Evolutionary conservation across 2,797 vertebrate genomes (phyloP).

Genomic region (Melanotaenia maccullochi): DNA sequence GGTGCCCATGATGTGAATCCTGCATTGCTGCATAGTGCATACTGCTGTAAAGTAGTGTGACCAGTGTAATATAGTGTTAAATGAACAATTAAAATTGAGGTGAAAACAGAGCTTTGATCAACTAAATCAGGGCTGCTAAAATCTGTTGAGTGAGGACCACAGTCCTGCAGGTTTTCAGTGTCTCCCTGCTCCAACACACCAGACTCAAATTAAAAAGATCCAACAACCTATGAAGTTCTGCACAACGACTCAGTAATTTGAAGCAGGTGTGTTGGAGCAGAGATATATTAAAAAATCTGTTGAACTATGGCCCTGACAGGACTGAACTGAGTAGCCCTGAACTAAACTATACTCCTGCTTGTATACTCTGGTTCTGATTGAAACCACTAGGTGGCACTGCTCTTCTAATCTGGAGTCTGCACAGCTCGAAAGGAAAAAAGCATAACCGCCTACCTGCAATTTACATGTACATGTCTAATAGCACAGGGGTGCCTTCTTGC

Average conservation of each 20-base stretch:
- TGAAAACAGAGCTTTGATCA: constrained; percentile 3
- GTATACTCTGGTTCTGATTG: background rate
- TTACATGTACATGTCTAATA: constrained; percentile 77
- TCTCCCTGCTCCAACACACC: background rate
- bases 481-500: constrained; percentile 55
- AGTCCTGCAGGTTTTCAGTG: background rate
- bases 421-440: constrained; percentile 50
- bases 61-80: background rate
- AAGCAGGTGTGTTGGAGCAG: background rate
- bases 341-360: background rate
- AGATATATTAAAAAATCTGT: background rate
- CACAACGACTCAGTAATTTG: background rate
- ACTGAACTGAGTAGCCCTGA: background rate
- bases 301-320: too few relatives aligned
- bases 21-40: background rate
- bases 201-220: background rate
- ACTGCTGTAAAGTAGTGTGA: constrained; percentile 4
- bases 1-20: background rate
- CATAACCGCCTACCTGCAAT: constrained; percentile 76
- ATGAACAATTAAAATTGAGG: background rate
- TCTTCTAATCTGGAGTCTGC: constrained; percentile 61
- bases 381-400: constrained; percentile 80
- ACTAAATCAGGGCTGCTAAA: background rate
- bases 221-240: background rate
- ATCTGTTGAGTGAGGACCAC: too few relatives aligned